phyloP scores from a whole-genome alignment of 92 coral and sea anemone species.

The Paramuricea clavata region DNA sequence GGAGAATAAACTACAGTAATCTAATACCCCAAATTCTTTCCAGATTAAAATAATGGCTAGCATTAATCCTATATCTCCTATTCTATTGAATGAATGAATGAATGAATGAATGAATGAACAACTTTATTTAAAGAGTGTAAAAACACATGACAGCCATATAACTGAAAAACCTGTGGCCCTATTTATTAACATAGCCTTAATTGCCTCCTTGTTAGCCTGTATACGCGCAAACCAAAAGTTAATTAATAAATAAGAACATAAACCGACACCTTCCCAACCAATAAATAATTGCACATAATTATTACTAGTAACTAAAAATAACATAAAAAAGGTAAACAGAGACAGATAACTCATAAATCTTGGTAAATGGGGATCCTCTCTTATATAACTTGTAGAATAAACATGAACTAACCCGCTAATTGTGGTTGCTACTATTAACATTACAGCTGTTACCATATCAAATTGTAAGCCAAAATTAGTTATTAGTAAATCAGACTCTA shows the following conservation, averaged over 20 bases:
- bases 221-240: slow-evolving; percentile 81
- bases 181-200: slow-evolving; percentile 84
- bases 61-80: slow-evolving; percentile 86
- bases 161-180: too few relatives aligned
- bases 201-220: slow-evolving; percentile 86
- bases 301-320: slow-evolving; percentile 82
- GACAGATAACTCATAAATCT: slow-evolving; percentile 87
- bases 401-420: slow-evolving; percentile 84
- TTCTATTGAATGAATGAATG: too few relatives aligned
- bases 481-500: slow-evolving; percentile 82
- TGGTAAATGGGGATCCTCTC: slow-evolving; percentile 85
- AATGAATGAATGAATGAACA: too few relatives aligned
- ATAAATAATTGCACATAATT: slow-evolving; percentile 84
- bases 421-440: slow-evolving; percentile 77
- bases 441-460: slow-evolving; percentile 75
- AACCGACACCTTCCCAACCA: slow-evolving; percentile 92
- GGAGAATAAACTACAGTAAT: slow-evolving; percentile 77
- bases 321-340: slow-evolving; percentile 86
- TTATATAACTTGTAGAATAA: slow-evolving; percentile 82
- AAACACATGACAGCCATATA: too few relatives aligned
- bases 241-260: slow-evolving; percentile 83
- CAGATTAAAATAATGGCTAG: slow-evolving; percentile 84
- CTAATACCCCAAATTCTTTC: slow-evolving; percentile 82
- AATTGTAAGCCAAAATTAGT: slow-evolving; percentile 82
- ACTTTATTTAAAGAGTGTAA: too few relatives aligned